Evolutionary conservation across 1,140 invertebrate species (phyloP), one percentile per base, ranked within the genome.

Genomic region (Drosophila biarmipes): DNA sequence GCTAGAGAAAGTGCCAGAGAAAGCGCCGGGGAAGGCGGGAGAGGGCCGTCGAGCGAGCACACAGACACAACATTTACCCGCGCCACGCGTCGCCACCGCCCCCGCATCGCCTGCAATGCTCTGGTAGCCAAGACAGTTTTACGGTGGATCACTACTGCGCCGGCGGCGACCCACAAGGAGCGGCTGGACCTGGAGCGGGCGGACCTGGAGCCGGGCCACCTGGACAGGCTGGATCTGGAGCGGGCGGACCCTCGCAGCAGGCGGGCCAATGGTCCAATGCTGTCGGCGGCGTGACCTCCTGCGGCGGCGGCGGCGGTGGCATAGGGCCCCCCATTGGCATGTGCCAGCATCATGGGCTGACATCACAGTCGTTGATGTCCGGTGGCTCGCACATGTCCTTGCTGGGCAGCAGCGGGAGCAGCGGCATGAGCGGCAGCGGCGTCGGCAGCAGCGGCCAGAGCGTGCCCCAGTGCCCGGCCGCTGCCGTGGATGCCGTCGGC

Each of bases 41-140:
- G 52, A 29, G 54, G 49, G 58, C 63, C 58, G 54, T 48, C 34
- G 34, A 19, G 63, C 45, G 7, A 29, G 6, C 2, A 31, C 29
- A 31, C 29, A 31, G 63, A 61, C 56, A 82, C 82, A 92, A 91
- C 84, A 92, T 92, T 92, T 92, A 92, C 66, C 92, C 91, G 71
- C 86, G 91, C 63, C 91, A 92, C 80, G 90, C 90, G 64, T 92
- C 91, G 71, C 75, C 91, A 84, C 91, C 91, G 76, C 86, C 91
- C 91, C 90, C 86, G 79, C 91, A 91, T 84, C 90, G 91, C 80
- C 85, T 92, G 80, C 91, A 92, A 92, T 92, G 91, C 85, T 92
- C 91, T 92, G 91, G 91, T 92, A 92, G 91, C 91, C 91, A 92
- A 92, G 91, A 92, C 72, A 92, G 91, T 92, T 92, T 92, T 91